Evolutionary conservation across 2,797 vertebrate species (phyloP), one percentile per base, ranked within the genome.

Genomic region (Gymnothorax reevesii): DNA sequence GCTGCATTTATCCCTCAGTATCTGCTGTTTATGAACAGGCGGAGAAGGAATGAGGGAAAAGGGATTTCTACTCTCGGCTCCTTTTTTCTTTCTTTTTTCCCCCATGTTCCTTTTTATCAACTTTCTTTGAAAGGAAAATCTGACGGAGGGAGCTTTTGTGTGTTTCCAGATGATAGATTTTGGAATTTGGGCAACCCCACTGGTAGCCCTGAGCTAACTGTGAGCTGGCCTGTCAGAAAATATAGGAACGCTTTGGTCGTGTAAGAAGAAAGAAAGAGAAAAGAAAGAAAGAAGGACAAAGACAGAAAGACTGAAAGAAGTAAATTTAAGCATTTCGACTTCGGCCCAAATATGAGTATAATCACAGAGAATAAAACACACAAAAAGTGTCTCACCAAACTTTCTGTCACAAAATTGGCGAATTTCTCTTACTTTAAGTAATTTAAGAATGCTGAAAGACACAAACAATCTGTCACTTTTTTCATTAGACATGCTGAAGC

Each of bases 161-260:
- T 96, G 94, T 96, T 96, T 95, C 95, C 95, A 96, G 95, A 96
- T 96, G 95, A 96, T 95, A 95, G 95, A 95, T 96, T 96, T 97
- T 95, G 94, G 95, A 96, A 95, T 96, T 95, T 95, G 94, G 94
- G 94, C 94, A 95, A 94, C 95, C 96, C 95, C 94, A 96, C 95
- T 95, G 94, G 92, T 95, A 95, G 93, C 93, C 92, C 94, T 95
- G 93, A 94, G 94, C 96, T 95, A 92, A 95, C 95, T 96, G 95
- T 96, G 96, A 96, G 95, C 94, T 96, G 95, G 94, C 96, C 95
- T 96, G 94, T 94, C 94, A 94, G 94, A 95, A 95, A 96, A 95
- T 95, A 96, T 95, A 95, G 94, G 94, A 91, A 91, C 95, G 94
- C 95, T 95, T 96, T 96, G 94, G 95, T 96, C 95, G 95, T 96